Conservation (phyloP, 1,140 invertebrate genomes). For the Periplaneta americana region DNA sequence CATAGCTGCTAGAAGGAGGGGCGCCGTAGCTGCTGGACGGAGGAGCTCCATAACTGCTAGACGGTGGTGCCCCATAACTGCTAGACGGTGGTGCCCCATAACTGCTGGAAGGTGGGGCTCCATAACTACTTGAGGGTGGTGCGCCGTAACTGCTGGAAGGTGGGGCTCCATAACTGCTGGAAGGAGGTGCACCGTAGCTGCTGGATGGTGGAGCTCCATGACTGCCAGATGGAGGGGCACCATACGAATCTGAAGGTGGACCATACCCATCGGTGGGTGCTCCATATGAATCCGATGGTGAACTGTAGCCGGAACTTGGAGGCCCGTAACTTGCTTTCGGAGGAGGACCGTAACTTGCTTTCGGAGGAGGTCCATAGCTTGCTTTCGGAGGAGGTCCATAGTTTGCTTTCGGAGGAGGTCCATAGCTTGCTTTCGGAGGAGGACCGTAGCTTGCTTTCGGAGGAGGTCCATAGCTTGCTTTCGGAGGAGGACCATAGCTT, state of each 20-base stretch:
- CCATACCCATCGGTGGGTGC: background rate
- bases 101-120: background rate
- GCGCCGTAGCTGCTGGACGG: background rate
- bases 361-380: conserved; percentile 13
- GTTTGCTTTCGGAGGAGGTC: conserved; percentile 5
- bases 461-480: conserved; percentile 18
- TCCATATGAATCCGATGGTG: conserved; percentile 12
- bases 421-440: background rate
- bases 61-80: background rate
- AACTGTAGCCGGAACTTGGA: conserved; percentile 12
- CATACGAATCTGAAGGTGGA: background rate
- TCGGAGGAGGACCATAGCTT: conserved; percentile 12
- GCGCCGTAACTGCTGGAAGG: background rate
- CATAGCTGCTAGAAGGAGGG: background rate
- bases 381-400: conserved; percentile 8
- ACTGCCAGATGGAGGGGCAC: background rate
- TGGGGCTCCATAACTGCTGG: conserved; percentile 11
- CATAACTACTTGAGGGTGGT: background rate
- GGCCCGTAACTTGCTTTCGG: conserved; percentile 26
- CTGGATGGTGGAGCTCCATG: conserved; percentile 3
- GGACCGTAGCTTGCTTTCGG: conserved; percentile 1
- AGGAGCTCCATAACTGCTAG: background rate
- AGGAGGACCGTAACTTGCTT: background rate
- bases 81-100: conserved; percentile 9
- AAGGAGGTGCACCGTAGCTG: conserved; percentile 20